These are phyloP conservation scores for Sebastes alutus DNA, from an alignment of 2,797 vertebrate genomes.

Conservation along the genomic window DNA sequence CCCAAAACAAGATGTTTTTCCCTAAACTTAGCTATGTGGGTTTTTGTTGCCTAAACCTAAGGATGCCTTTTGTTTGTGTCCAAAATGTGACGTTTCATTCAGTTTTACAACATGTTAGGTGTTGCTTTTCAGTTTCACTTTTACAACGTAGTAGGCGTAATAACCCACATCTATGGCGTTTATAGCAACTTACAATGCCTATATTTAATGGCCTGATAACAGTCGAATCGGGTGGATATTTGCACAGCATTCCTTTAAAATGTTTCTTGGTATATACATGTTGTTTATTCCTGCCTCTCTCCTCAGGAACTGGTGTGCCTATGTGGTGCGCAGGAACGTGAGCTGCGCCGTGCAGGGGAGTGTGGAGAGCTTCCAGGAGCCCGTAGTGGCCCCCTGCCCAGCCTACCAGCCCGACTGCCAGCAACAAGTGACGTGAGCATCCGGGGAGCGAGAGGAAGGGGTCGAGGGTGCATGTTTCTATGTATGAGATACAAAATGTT, in stretches of 20 bases:
- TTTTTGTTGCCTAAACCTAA: no score
- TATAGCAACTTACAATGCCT: rapidly evolving
- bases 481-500: conserved; percentile 39
- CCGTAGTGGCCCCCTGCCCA: conserved; percentile 87
- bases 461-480: conserved; percentile 43
- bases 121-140: no score
- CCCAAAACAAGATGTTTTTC: no score
- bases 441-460: conserved; percentile 30
- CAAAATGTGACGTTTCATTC: no score
- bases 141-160: no score
- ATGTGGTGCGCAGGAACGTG: conserved; percentile 94
- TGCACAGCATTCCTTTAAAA: not conserved
- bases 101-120: no score
- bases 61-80: no score
- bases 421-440: conserved; percentile 90
- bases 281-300: conserved; percentile 17
- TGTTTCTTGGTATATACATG: not conserved
- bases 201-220: no score
- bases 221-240: no score
- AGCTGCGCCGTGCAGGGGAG: conserved; percentile 93
- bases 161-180: rapidly evolving
- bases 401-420: conserved; percentile 88
- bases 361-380: conserved; percentile 89
- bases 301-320: conserved; percentile 96
- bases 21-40: no score